Conservation (phyloP, 2,888 invertebrate species). For the Dichetophora obliterata region DNA sequence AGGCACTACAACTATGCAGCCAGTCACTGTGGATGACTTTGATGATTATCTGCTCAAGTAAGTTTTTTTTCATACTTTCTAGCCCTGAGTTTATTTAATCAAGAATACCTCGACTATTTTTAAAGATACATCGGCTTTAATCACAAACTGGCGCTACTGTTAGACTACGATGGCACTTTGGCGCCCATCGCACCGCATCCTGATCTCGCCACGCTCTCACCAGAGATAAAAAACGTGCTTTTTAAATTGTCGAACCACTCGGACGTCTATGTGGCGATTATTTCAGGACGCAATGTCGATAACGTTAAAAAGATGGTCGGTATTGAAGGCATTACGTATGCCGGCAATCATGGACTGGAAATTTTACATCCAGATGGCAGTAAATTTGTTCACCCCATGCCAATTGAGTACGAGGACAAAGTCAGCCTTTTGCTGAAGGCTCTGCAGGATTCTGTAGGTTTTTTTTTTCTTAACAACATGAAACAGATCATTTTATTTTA, state of each 20-base stretch:
- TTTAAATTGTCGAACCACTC: constrained; percentile 86
- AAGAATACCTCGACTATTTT: neutral
- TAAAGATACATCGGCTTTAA: constrained; percentile 86
- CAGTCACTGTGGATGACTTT: constrained; percentile 91
- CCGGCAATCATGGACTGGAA: constrained; percentile 90
- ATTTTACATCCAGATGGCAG: constrained; percentile 91
- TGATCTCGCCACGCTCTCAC: constrained; percentile 86
- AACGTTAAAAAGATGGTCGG: constrained; percentile 93
- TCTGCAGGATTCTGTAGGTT: constrained; percentile 81
- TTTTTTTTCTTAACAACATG: neutral
- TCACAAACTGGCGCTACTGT: constrained; percentile 84
- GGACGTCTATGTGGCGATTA: constrained; percentile 88
- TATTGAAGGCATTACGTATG: constrained; percentile 91
- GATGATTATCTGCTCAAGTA: constrained; percentile 90
- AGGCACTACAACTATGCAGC: constrained; percentile 87
- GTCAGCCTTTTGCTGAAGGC: constrained; percentile 82
- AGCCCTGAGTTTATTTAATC: neutral
- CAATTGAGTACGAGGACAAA: constrained; percentile 84
- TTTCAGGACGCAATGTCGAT: constrained; percentile 88
- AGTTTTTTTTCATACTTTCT: constrained; percentile 63
- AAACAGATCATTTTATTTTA: neutral
- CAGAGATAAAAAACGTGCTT: constrained; percentile 86
- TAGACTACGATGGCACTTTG: constrained; percentile 91
- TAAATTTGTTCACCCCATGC: constrained; percentile 92
- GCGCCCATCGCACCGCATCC: constrained; percentile 92